Base-by-base conservation (phyloP, 2,113 vertebrate genomes). In the Stegostoma tigrinum region DNA sequence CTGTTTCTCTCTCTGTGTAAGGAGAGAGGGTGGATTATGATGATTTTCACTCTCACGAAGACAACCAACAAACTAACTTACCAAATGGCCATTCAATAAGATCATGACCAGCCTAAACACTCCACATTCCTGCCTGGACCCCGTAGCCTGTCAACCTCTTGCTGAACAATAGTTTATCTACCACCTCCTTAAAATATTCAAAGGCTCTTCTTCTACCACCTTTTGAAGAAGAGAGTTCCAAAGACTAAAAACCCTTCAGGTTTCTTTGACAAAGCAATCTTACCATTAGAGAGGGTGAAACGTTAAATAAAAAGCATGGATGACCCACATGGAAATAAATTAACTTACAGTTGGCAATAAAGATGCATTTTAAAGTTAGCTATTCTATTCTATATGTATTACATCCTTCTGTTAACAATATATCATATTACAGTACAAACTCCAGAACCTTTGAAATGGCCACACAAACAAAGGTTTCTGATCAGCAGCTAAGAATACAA, bases 211-310 rank as follows among this genome's bases (percentile, higher is more conserved):
- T 61, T 8, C 55, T 10, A 7, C 55, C 55, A 12, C 8, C 55
- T 61, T 61, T 61, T 61, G 55, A 61, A 61, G 55, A 61, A 61
- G 55, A 61, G 55, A 61, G 55, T 61, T 61, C 55, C 55, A 61
- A 61, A 61, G 55, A 61, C 55, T 61, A 7, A 12, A 7, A 61
- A 61, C 55, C 12, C 55, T 61, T 61, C 27, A 61, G 89, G 38
- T 91, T 66, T 66, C 89, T 64, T 91, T 93, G 89, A 93, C 89
- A n/a, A 66, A n/a, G 8, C 61, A 93, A 66, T 93, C 34, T n/a
- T 38, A 93, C 89, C 5, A 66, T 10, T 48, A 38, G 38, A 42
- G 38, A 45, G 19, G 17, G 6, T 83, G 61, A n/a, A 23, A 19
- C 8, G 61, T 23, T 66, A 66, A 66, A 67, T 93, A 66, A 66